These are phyloP conservation scores for Cyprinodon variegatus DNA, from an alignment of 2,113 vertebrate species.

Conservation along the genomic window DNA sequence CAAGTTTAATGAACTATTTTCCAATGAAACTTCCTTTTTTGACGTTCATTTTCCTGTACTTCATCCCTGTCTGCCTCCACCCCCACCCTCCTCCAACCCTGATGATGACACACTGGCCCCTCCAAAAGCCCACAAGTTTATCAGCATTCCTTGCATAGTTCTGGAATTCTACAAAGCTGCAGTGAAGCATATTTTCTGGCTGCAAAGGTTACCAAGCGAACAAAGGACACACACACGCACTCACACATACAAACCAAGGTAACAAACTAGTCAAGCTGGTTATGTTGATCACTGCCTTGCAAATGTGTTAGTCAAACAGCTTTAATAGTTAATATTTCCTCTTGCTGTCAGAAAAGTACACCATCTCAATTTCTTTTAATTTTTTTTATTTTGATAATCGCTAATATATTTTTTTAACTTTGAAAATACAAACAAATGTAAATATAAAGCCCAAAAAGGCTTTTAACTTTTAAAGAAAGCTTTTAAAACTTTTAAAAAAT, in stretches of 20 bases:
- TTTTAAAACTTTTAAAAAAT: too few relatives aligned
- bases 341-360: not conserved
- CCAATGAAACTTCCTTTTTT: not conserved
- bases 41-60: not conserved
- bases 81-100: not conserved
- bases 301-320: not conserved
- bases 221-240: not conserved
- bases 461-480: too few relatives aligned
- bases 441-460: not conserved
- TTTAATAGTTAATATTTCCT: not conserved
- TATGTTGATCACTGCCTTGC: constrained; percentile 16
- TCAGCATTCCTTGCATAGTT: constrained; percentile 77
- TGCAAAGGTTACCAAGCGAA: constrained; percentile 41
- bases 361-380: not conserved
- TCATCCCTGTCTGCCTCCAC: not conserved
- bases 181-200: constrained; percentile 28
- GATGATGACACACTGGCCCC: constrained; percentile 50
- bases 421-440: not conserved
- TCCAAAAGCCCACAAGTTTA: constrained; percentile 63
- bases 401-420: constrained; percentile 3
- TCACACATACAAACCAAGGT: not conserved
- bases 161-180: constrained; percentile 32
- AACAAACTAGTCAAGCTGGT: constrained; percentile 62
- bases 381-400: constrained; percentile 6
- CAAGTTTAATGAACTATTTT: not conserved